Base-by-base conservation (phyloP, 2,797 vertebrate genomes). In the Rhynchotus rufescens region DNA sequence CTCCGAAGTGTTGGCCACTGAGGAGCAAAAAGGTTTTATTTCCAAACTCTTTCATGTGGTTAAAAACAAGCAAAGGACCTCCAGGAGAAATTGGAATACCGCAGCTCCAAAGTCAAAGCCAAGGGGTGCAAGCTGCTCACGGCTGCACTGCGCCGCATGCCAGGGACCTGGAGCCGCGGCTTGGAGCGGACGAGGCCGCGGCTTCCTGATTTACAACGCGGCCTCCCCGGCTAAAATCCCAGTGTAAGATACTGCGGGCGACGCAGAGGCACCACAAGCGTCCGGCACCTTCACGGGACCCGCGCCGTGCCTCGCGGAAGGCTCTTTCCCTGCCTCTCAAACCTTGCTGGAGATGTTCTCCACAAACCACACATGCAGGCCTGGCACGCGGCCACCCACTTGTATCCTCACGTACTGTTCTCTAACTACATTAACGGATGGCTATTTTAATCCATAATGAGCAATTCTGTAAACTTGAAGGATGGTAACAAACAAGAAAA, bases 371-470 rank as follows among this genome's bases (percentile, higher is more conserved):
- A 80, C 73, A 60, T 12, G 84, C 73, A 44, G 51, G 22, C 49
- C 71, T 74, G 87, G 82, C 67, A 76, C 42, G 51, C 85, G 25
- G 77, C 67, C 76, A 82, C 22, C 61, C n/a, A 10, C 21, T 4
- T 5, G 15, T 45, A 78, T n/a, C 15, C 2, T 6, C 40, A 42
- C 38, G 51, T 6, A 92, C 52, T 60, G 49, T 84, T 84, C 86
- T 71, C 5, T 76, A 92, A 82, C 78, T 77, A 84, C 52, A 68
- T 64, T 86, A 88, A 84, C 36, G 28, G 57, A 86, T 32, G 87
- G 80, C 86, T 94, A 93, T 52, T 76, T 95, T 93, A 93, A 78
- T 91, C 92, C 87, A 93, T 2, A 92, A 76, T 84, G 90, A 85
- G 86, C 73, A 91, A 59, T 88, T 95, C 86, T 82, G 94, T 93